A percentile compares a stretch with the other conserved stretches of the same genome.
Conservation (phyloP, 2,797 vertebrate genomes). For the Pampus argenteus region DNA sequence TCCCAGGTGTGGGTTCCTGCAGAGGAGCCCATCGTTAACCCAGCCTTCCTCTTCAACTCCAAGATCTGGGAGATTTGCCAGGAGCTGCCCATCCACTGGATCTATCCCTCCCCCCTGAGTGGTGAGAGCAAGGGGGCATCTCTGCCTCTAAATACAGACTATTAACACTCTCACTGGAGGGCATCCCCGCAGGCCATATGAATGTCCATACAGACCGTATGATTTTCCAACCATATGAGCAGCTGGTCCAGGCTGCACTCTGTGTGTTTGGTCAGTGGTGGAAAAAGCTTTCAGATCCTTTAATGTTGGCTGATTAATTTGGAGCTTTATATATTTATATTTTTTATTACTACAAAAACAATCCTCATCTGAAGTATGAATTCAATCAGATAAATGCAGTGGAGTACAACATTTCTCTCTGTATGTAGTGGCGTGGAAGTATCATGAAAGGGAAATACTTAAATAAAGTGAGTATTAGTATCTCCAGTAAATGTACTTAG, state of each 20-base stretch:
- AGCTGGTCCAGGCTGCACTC: constrained; percentile 21
- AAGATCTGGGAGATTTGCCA: constrained; percentile 96
- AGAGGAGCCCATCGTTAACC: constrained; percentile 92
- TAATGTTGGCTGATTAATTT: background rate
- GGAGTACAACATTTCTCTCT: background rate
- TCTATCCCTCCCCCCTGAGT: constrained; percentile 89
- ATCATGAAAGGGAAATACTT: background rate
- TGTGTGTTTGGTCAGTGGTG: constrained; percentile 14
- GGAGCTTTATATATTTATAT: background rate
- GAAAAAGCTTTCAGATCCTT: background rate
- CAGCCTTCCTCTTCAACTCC: constrained; percentile 92
- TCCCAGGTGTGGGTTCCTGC: constrained; percentile 94
- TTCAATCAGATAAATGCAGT: background rate
- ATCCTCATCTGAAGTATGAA: background rate
- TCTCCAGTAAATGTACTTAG: background rate
- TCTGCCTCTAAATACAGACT: constrained; percentile 69
- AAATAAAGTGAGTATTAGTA: background rate
- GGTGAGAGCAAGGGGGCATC: constrained; percentile 85
- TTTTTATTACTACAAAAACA: too few relatives aligned
- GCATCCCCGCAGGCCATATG: constrained; percentile 56
- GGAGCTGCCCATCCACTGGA: constrained; percentile 95
- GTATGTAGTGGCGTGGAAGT: background rate
- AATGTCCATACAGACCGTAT: constrained; percentile 37
- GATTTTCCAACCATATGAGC: constrained; percentile 53
- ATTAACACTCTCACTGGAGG: constrained; percentile 72